A percentile compares a stretch with the other conserved stretches of the same genome.
Conservation (phyloP, 2,888 invertebrate species). For the Tinea pellionella region DNA sequence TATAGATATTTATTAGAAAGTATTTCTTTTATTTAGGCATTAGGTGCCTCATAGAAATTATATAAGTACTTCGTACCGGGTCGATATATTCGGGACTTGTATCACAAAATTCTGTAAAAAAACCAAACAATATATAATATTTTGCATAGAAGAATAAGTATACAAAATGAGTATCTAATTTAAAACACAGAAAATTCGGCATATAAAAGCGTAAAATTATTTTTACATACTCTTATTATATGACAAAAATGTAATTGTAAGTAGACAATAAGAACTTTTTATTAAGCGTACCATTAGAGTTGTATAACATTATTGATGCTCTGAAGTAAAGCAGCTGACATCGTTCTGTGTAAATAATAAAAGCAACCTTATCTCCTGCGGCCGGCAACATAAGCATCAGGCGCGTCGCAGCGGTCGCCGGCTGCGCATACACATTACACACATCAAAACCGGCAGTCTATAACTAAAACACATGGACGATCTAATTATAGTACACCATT, state of each 20-base stretch:
- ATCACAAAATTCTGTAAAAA: too few species aligned
- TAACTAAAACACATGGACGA: conserved; percentile 45
- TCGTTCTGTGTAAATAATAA: conserved; percentile 9
- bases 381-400: conserved; percentile 11
- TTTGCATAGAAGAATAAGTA: neutral
- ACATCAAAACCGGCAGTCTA: conserved; percentile 33
- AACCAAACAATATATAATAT: too few species aligned
- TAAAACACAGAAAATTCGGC: neutral
- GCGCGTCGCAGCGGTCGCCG: conserved; percentile 10
- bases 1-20: too few species aligned
- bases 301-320: neutral
- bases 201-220: neutral
- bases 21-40: too few species aligned
- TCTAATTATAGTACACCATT: conserved; percentile 45
- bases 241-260: neutral
- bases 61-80: too few species aligned
- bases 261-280: neutral
- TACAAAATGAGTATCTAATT: neutral
- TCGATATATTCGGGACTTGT: too few species aligned
- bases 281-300: neutral
- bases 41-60: too few species aligned
- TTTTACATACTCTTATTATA: neutral
- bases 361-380: conserved; percentile 10
- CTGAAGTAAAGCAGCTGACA: conserved; percentile 4
- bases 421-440: neutral